Percentiles rank a stretch among this genome's conserved stretches.
Conservation (phyloP, 2,888 invertebrate genomes). For the Heliconius aoede region DNA sequence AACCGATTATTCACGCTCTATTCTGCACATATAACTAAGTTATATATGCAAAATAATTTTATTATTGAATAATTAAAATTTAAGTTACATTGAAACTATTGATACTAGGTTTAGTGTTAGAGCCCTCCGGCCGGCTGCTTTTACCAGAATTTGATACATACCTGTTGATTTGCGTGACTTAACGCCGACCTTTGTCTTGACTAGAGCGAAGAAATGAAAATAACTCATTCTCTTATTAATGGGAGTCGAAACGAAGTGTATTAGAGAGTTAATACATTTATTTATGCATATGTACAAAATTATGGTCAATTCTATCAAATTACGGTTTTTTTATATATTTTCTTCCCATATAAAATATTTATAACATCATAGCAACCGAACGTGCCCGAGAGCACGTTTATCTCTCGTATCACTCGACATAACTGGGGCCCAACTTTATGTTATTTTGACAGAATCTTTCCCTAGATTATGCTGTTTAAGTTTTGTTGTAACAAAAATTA, state of each 20-base stretch:
- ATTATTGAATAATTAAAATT: too few relatives aligned
- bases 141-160: background rate
- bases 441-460: slow-evolving; percentile 19
- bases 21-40: too few relatives aligned
- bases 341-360: slow-evolving; percentile 24
- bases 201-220: too few relatives aligned
- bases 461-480: background rate
- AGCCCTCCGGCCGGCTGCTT: background rate
- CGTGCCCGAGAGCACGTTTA: slow-evolving; percentile 33
- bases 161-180: background rate
- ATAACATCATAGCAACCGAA: slow-evolving; percentile 15
- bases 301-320: background rate
- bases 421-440: slow-evolving; percentile 25
- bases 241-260: too few relatives aligned
- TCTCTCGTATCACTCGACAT: slow-evolving; percentile 20
- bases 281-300: background rate
- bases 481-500: background rate
- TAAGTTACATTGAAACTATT: too few relatives aligned
- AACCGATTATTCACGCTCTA: background rate
- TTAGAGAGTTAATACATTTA: too few relatives aligned
- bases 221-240: too few relatives aligned
- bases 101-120: too few relatives aligned
- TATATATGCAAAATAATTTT: too few relatives aligned
- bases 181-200: too few relatives aligned
- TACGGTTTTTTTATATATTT: background rate